These are phyloP conservation scores for Hyperopisus bebe DNA, from an alignment of 2,113 vertebrate species.

Conservation along the genomic window DNA sequence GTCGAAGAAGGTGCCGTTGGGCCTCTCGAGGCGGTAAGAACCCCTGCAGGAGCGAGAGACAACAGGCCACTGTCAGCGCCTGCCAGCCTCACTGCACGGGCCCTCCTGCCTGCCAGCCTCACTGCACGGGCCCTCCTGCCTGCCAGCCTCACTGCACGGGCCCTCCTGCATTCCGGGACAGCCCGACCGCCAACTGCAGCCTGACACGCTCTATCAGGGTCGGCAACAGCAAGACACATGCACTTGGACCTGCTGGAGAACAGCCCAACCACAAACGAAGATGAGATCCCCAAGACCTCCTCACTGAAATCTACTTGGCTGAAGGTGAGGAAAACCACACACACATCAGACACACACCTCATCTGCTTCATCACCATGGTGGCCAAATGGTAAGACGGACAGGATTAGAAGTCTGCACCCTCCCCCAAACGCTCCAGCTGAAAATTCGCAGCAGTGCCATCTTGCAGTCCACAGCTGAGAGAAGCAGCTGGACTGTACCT, in stretches of 20 bases:
- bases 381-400: not conserved
- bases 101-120: not conserved
- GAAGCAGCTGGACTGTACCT: not conserved
- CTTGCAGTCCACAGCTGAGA: not conserved
- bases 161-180: not conserved
- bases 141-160: not conserved
- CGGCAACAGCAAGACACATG: not conserved
- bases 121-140: not conserved
- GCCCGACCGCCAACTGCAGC: not conserved
- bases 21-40: constrained; percentile 79
- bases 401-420: not conserved
- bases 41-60: constrained; percentile 60
- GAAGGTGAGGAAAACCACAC: not conserved
- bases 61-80: constrained; percentile 32
- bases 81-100: constrained; percentile 7
- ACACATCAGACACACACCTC: not conserved
- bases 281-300: not conserved
- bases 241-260: not conserved
- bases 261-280: not conserved
- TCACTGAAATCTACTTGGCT: not conserved
- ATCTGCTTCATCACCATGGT: not conserved
- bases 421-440: not conserved
- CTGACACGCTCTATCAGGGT: not conserved
- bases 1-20: constrained; percentile 80
- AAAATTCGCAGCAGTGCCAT: not conserved